Percentiles rank a stretch among this genome's conserved stretches.
These are phyloP conservation scores for Steatocranus sp. DNA, from an alignment of 2,797 vertebrate species.

Conservation along the genomic window DNA sequence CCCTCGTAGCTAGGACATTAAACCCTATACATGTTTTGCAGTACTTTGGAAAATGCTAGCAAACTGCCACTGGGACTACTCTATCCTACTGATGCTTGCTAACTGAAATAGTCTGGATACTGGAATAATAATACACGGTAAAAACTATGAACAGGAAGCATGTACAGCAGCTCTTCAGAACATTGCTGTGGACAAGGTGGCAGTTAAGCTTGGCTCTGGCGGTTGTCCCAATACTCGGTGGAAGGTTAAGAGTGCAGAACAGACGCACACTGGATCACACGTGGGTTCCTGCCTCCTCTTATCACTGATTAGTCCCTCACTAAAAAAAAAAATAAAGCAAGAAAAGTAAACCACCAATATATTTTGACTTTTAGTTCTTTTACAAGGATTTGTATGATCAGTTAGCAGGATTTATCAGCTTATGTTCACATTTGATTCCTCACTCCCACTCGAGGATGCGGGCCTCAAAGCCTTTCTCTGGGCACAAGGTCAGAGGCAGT, in stretches of 20 bases:
- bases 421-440: constrained; percentile 45
- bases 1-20: not conserved
- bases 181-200: constrained; percentile 25
- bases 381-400: constrained; percentile 24
- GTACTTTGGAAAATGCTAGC: not conserved
- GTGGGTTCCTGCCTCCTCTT: not conserved
- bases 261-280: not conserved
- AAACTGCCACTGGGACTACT: not conserved
- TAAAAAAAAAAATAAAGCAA: not conserved
- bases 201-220: constrained; percentile 50
- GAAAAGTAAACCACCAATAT: not conserved
- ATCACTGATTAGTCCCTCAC: not conserved
- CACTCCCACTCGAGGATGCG: constrained; percentile 18
- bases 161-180: not conserved
- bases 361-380: not conserved
- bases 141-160: not conserved
- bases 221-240: constrained; percentile 3
- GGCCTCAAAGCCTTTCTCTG: constrained; percentile 48
- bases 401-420: constrained; percentile 43
- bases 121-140: not conserved
- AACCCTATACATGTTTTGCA: not conserved
- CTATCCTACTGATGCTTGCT: not conserved
- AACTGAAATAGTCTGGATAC: not conserved
- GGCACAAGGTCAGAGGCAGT: constrained; percentile 48
- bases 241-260: constrained; percentile 31